Evolutionary conservation across 2,888 invertebrate species (phyloP).

Genomic region (Rugalucina vietnamica): DNA sequence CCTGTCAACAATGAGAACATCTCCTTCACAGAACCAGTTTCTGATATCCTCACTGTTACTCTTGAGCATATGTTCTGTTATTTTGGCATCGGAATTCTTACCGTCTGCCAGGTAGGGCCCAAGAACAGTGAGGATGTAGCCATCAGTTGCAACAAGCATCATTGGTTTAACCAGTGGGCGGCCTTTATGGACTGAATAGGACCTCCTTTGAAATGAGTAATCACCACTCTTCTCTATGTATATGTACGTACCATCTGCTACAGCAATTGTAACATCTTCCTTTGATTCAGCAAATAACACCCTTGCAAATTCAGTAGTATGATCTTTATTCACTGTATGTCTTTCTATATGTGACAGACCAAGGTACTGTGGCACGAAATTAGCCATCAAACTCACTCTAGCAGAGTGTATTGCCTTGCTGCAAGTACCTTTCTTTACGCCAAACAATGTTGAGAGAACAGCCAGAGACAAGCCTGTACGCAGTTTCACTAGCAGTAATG

Average conservation of each 20-base stretch:
- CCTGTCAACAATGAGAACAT: slow-evolving; percentile 52
- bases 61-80: background rate
- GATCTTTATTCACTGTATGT: slow-evolving; percentile 39
- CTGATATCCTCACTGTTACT: background rate
- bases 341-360: slow-evolving; percentile 37
- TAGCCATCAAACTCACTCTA: slow-evolving; percentile 27
- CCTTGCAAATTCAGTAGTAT: slow-evolving; percentile 51
- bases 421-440: slow-evolving; percentile 39
- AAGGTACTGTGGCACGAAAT: slow-evolving; percentile 41
- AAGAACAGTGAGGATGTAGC: slow-evolving; percentile 31
- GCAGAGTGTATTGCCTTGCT: slow-evolving; percentile 42
- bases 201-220: background rate
- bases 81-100: slow-evolving; percentile 38
- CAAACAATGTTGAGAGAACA: slow-evolving; percentile 47
- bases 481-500: slow-evolving; percentile 47
- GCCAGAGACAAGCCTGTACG: slow-evolving; percentile 42
- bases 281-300: slow-evolving; percentile 25
- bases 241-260: background rate
- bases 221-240: slow-evolving; percentile 2
- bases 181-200: slow-evolving; percentile 32
- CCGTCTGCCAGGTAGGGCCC: slow-evolving; percentile 37
- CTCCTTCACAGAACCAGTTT: slow-evolving; percentile 39
- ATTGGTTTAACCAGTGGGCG: slow-evolving; percentile 43
- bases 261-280: background rate
- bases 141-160: slow-evolving; percentile 40